Percentiles rank a stretch among this genome's conserved stretches.
phyloP scores from a whole-genome alignment of 2,888 invertebrate genomes.

The Rhynchonema sp. region DNA sequence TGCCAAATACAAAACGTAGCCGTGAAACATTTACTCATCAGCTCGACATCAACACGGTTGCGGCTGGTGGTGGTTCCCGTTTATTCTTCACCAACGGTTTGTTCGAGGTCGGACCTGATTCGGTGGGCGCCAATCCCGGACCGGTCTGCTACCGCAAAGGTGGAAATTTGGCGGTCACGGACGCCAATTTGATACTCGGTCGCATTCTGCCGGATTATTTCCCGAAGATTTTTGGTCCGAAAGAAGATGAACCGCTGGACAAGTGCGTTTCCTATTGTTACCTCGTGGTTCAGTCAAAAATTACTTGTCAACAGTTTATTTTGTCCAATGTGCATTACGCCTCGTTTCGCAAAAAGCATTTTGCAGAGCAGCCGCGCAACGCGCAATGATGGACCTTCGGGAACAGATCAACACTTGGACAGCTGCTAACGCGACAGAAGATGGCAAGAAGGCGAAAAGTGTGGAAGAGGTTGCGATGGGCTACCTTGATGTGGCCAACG shows the following conservation, averaged over 20 bases:
- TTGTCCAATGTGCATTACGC: too few species aligned
- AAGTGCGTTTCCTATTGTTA: constrained; percentile 22
- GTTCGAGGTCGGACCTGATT: constrained; percentile 75
- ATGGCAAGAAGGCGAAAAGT: too few species aligned
- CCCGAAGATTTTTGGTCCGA: constrained; percentile 83
- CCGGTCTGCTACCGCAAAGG: constrained; percentile 53
- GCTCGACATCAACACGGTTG: constrained; percentile 87
- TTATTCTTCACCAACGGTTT: constrained; percentile 78
- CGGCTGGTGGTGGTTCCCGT: constrained; percentile 91
- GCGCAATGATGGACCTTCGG: constrained; percentile 36
- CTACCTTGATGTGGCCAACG: constrained; percentile 85
- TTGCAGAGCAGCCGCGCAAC: neutral
- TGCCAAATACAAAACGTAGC: too few species aligned
- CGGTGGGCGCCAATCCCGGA: constrained; percentile 81
- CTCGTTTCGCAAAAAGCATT: too few species aligned
- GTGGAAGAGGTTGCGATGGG: constrained; percentile 86
- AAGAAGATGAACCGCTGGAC: constrained; percentile 69
- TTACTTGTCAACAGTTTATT: too few species aligned
- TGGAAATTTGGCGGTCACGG: constrained; percentile 82
- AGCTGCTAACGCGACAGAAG: constrained; percentile 6
- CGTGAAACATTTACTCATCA: too few species aligned
- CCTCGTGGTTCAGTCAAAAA: too few species aligned
- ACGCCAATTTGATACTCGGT: constrained; percentile 80
- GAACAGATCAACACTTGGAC: constrained; percentile 41
- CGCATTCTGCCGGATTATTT: constrained; percentile 80